A percentile compares a stretch with the other conserved stretches of the same genome.
Conservation (phyloP, 2,113 vertebrate species). For the Xiphias gladius region DNA sequence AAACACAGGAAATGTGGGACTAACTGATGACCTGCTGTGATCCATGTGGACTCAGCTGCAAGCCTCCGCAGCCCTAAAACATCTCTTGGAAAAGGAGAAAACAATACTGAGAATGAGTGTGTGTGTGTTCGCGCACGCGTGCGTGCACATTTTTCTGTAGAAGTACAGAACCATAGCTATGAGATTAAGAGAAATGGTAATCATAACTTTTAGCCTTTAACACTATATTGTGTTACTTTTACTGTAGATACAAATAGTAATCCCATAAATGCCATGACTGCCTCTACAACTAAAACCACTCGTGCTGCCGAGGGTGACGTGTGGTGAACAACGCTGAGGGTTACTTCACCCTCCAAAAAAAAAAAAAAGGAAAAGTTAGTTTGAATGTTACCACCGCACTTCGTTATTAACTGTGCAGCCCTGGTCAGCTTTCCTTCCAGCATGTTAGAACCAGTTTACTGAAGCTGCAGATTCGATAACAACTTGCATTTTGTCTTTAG, state of each 20-base stretch:
- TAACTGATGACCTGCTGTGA: constrained; percentile 52
- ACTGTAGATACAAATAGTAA: neutral
- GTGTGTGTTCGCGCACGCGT: neutral
- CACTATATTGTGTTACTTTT: neutral
- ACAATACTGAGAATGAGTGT: neutral
- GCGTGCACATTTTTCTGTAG: neutral
- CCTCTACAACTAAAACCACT: neutral
- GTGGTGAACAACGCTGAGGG: neutral
- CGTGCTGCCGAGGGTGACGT: no score
- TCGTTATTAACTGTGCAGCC: no score
- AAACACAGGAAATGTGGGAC: constrained; percentile 34
- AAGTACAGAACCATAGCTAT: neutral
- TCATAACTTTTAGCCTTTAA: neutral
- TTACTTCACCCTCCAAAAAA: neutral
- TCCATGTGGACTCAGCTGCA: constrained; percentile 69
- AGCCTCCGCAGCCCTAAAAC: constrained; percentile 10
- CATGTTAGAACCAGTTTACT: neutral
- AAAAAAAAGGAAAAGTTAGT: no score
- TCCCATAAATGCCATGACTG: neutral
- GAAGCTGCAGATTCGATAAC: no score
- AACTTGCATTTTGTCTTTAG: no score
- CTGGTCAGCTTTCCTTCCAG: no score
- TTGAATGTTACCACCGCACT: no score
- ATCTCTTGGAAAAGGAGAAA: constrained; percentile 22
- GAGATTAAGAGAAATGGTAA: neutral